Conservation (phyloP, 2,797 vertebrate species). For the Cercopithecus neglectus region DNA sequence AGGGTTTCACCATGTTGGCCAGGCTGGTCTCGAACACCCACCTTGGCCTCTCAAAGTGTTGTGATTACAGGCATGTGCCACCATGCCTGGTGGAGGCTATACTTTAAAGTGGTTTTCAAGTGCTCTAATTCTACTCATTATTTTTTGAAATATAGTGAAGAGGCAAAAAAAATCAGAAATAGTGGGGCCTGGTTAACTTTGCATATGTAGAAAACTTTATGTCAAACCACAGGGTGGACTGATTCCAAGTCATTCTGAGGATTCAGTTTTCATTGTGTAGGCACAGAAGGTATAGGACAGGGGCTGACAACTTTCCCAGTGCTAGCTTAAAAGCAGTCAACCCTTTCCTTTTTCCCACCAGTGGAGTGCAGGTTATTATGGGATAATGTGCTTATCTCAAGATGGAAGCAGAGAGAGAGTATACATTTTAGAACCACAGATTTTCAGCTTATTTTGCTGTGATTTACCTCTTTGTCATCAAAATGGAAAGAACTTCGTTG, state of each 20-base stretch:
- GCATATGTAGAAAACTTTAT: not conserved
- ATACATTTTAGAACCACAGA: not conserved
- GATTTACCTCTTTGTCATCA: not conserved
- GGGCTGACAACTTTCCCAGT: not conserved
- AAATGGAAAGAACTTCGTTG: not conserved
- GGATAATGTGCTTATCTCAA: no score
- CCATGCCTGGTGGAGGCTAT: no score
- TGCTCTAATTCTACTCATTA: not conserved
- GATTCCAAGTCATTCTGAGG: not conserved
- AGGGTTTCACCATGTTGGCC: not conserved
- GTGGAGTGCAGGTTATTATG: not conserved
- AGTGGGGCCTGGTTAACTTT: not conserved
- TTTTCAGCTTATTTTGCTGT: not conserved
- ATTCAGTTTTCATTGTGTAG: not conserved
- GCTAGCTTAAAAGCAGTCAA: not conserved
- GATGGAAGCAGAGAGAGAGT: not conserved
- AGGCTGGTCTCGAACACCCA: not conserved
- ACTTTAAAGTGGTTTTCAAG: not conserved
- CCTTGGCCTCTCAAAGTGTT: not conserved
- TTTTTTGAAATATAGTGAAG: conserved; percentile 24
- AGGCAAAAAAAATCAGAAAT: not conserved
- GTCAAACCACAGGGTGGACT: not conserved
- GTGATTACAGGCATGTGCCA: not conserved
- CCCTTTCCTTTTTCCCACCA: not conserved
- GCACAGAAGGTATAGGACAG: not conserved